A percentile compares a stretch with the other conserved stretches of the same genome.
Evolutionary conservation across 2,113 vertebrate species (phyloP).

Genomic region (cattle (Bos taurus)): ARS-UCD2.0 NC_037330.1:56990501-56991000

Average conservation of each 20-base stretch:
- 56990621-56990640: neutral
- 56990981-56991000: conserved; percentile 22
- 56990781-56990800: neutral
- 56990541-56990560: neutral
- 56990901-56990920: neutral
- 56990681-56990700: neutral
- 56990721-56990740: neutral
- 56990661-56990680: neutral
- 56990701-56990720: neutral
- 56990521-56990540: neutral
- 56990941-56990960: neutral
- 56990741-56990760: neutral
- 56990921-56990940: neutral
- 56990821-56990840: neutral
- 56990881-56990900: neutral
- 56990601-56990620: neutral
- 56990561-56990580: neutral
- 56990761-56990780: neutral
- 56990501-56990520: neutral
- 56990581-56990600: neutral
- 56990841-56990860: neutral
- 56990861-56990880: neutral
- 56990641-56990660: neutral
- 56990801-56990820: neutral
- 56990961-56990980: neutral